Evolutionary conservation across 2,113 vertebrate genomes (phyloP).

Genomic region (Psephotus haematonotus): DNA sequence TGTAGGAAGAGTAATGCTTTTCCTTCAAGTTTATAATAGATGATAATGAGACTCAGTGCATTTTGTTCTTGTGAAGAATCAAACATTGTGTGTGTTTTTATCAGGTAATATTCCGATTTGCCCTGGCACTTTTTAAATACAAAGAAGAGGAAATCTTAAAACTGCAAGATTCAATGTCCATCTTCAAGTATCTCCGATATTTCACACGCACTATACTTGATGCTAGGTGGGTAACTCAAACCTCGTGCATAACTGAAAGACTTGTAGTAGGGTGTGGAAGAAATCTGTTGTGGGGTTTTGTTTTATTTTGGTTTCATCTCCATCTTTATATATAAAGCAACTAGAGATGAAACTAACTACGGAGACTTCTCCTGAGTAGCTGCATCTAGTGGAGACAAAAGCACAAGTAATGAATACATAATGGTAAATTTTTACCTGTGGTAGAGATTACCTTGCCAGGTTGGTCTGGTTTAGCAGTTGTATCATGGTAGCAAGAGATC

Average conservation of each 20-base stretch:
- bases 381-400: background rate
- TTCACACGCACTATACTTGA: constrained; percentile 93
- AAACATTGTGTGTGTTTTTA: background rate
- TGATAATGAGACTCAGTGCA: background rate
- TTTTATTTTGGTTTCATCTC: background rate
- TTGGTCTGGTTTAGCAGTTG: background rate
- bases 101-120: constrained; percentile 95
- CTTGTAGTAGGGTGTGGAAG: background rate
- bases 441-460: background rate
- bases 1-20: background rate
- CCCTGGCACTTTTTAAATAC: constrained; percentile 93
- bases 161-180: constrained; percentile 87
- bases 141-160: constrained; percentile 97
- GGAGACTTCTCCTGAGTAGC: background rate
- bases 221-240: constrained; percentile 78
- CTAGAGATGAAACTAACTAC: background rate
- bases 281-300: background rate
- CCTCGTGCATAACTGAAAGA: background rate
- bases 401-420: background rate
- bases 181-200: constrained; percentile 94
- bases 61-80: background rate
- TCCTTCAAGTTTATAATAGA: background rate
- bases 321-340: background rate
- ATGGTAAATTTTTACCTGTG: background rate
- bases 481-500: background rate